phyloP scores from a whole-genome alignment of 2,888 invertebrate species.

The Platypus cylindrus region DNA sequence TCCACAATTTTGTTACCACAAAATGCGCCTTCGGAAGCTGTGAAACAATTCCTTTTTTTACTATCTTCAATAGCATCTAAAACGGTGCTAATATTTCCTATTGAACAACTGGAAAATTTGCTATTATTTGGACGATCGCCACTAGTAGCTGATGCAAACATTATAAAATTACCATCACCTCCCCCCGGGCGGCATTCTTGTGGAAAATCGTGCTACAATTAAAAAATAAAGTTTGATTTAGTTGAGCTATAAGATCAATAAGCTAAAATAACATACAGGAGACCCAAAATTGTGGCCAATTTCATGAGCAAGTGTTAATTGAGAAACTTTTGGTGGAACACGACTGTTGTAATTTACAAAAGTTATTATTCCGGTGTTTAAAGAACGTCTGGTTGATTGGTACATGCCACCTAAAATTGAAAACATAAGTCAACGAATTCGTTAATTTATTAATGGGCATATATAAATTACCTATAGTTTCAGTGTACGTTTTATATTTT shows the following conservation, averaged over 20 bases:
- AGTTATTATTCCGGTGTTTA: slow-evolving; percentile 98
- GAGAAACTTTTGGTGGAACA: slow-evolving; percentile 95
- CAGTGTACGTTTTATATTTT: slow-evolving; percentile 92
- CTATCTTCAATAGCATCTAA: slow-evolving; percentile 83
- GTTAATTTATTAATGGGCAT: neutral
- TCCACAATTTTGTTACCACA: slow-evolving; percentile 99
- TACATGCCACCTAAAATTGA: slow-evolving; percentile 61
- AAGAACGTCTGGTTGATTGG: slow-evolving; percentile 83
- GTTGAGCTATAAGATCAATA: no score
- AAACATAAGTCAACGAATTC: neutral
- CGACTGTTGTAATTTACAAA: slow-evolving; percentile 96
- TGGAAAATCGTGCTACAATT: slow-evolving; percentile 79
- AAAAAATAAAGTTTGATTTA: neutral
- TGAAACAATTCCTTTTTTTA: slow-evolving; percentile 88
- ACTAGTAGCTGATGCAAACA: slow-evolving; percentile 98
- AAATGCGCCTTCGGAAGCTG: slow-evolving; percentile 85
- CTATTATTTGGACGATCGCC: slow-evolving; percentile 97
- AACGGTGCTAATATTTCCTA: slow-evolving; percentile 89
- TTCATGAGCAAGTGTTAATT: slow-evolving; percentile 95
- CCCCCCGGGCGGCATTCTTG: slow-evolving; percentile 85
- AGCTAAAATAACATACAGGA: slow-evolving; percentile 53
- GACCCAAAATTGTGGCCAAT: slow-evolving; percentile 99
- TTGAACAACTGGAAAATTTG: slow-evolving; percentile 89
- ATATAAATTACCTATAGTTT: slow-evolving; percentile 50
- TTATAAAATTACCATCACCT: slow-evolving; percentile 91